phyloP scores from a whole-genome alignment of 2,888 invertebrate species.

The Crepidodera aurea region DNA sequence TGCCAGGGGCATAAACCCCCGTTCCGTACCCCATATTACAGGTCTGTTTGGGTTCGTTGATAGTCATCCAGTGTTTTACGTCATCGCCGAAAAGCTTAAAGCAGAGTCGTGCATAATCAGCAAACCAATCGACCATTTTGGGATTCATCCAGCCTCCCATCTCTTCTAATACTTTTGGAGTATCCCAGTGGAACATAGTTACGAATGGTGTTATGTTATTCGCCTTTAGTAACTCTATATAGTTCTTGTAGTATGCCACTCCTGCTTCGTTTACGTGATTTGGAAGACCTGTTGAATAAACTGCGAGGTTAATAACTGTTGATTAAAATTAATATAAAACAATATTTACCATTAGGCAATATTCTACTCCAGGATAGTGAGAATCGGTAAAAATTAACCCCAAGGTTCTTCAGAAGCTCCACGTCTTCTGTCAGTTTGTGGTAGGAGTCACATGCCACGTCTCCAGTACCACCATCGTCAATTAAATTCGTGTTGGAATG shows the following conservation, averaged over 20 bases:
- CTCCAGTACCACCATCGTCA: constrained; percentile 66
- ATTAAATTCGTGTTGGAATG: constrained; percentile 64
- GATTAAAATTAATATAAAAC: too few relatives aligned
- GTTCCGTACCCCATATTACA: constrained; percentile 39
- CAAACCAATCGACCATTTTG: constrained; percentile 40
- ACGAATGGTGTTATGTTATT: constrained; percentile 26
- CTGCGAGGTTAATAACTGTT: too few relatives aligned
- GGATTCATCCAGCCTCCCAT: constrained; percentile 44
- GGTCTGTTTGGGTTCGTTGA: constrained; percentile 45
- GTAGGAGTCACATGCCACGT: constrained; percentile 73
- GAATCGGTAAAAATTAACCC: constrained; percentile 58
- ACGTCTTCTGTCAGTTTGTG: constrained; percentile 71
- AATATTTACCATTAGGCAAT: constrained; percentile 67
- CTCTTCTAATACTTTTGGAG: constrained; percentile 17
- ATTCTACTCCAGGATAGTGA: constrained; percentile 42
- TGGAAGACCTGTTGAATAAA: constrained; percentile 60
- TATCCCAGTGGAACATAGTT: constrained; percentile 27
- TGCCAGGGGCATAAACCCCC: constrained; percentile 18
- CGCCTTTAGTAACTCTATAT: constrained; percentile 47
- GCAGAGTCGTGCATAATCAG: constrained; percentile 45
- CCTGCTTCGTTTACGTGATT: constrained; percentile 73
- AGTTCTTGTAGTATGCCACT: constrained; percentile 59
- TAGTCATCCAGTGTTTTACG: constrained; percentile 48
- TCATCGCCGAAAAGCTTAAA: constrained; percentile 45
- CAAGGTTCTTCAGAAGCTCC: constrained; percentile 64